Evolutionary conservation across 2,888 invertebrate species (phyloP).

Genomic region (Melieria picta): DNA sequence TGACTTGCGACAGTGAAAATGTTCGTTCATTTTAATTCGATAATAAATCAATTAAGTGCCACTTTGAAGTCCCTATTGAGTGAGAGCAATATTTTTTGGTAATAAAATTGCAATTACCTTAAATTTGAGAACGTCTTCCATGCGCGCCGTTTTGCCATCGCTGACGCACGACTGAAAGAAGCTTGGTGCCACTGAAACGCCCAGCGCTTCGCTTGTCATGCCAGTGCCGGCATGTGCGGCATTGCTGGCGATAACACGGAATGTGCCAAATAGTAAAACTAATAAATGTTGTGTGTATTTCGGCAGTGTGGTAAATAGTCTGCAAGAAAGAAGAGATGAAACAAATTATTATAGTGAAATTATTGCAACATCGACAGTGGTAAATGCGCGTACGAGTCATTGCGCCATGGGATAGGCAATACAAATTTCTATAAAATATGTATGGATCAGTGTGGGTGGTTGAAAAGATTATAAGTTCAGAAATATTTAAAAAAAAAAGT

Average conservation of each 20-base stretch:
- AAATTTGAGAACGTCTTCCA: constrained; percentile 94
- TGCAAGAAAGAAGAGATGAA: constrained; percentile 63
- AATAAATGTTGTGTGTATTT: constrained; percentile 91
- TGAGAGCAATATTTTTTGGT: too few species aligned
- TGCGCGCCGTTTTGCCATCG: constrained; percentile 92
- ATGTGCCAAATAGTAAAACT: constrained; percentile 96
- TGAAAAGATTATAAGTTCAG: too few species aligned
- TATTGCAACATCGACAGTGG: not conserved
- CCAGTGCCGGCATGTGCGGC: constrained; percentile 90
- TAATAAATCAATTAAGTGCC: too few species aligned
- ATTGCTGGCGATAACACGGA: constrained; percentile 92
- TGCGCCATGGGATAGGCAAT: too few species aligned
- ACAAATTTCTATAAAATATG: too few species aligned
- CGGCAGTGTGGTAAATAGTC: constrained; percentile 88
- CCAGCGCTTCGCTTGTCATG: constrained; percentile 95
- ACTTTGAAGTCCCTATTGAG: too few species aligned
- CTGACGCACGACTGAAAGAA: constrained; percentile 97
- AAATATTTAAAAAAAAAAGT: too few species aligned
- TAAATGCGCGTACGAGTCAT: not conserved
- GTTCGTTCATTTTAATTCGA: too few species aligned
- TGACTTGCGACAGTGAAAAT: not conserved
- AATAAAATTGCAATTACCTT: constrained; percentile 72
- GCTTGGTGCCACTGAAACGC: constrained; percentile 94
- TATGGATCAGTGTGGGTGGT: too few species aligned
- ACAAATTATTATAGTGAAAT: not conserved